Conservation (phyloP, 2,113 vertebrate genomes). For the Notarius quadriscutis region DNA sequence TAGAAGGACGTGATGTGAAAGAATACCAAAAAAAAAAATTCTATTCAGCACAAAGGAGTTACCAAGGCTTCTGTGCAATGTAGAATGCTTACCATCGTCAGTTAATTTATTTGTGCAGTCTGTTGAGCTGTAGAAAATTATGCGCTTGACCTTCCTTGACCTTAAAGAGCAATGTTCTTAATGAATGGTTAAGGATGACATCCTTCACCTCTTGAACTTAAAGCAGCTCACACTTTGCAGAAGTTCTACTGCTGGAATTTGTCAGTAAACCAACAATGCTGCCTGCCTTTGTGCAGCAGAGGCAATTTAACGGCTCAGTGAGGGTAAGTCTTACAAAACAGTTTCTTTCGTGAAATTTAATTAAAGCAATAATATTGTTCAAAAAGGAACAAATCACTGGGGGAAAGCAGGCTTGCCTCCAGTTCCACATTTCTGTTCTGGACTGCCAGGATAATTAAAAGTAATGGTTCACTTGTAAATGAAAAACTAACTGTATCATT, state of each 20-base stretch:
- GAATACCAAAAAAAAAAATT: not conserved
- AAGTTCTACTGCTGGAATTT: slow-evolving; percentile 27
- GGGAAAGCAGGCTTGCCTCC: slow-evolving; percentile 5
- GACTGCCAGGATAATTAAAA: slow-evolving; percentile 42
- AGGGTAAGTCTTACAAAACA: slow-evolving; percentile 63
- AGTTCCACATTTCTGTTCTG: slow-evolving; percentile 43
- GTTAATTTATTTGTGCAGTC: not conserved
- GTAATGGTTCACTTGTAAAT: slow-evolving; percentile 33
- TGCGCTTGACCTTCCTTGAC: slow-evolving; percentile 5
- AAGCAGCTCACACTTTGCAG: slow-evolving; percentile 34
- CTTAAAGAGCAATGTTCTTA: slow-evolving; percentile 20
- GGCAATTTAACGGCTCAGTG: slow-evolving; percentile 74
- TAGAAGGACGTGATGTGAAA: not conserved
- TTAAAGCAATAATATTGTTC: slow-evolving; percentile 61
- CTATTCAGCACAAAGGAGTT: not conserved
- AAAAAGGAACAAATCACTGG: slow-evolving; percentile 52
- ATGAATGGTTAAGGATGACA: slow-evolving; percentile 17
- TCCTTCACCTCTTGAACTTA: slow-evolving; percentile 38
- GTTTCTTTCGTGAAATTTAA: slow-evolving; percentile 60
- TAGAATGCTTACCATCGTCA: not conserved
- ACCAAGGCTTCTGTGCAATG: not conserved
- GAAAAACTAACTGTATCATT: slow-evolving; percentile 15
- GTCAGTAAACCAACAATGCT: slow-evolving; percentile 43
- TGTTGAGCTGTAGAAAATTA: not conserved
- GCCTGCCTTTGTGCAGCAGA: slow-evolving; percentile 59